Percentiles rank a stretch among this genome's conserved stretches.
Conservation (phyloP, 2,888 invertebrate genomes). For the Anthrax anthrax region DNA sequence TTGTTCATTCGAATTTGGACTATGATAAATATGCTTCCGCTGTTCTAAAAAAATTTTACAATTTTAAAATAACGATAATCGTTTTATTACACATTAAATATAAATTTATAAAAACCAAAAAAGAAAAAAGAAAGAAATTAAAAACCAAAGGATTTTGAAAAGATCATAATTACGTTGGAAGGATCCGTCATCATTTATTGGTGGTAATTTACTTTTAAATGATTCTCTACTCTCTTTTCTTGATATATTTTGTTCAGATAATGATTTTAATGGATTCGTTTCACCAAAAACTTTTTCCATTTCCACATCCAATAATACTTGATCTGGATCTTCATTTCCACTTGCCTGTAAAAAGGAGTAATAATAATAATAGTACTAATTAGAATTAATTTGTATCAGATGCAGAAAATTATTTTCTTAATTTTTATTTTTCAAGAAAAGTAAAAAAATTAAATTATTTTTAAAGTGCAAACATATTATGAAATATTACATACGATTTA, state of each 20-base stretch:
- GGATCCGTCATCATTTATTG: slow-evolving; percentile 4
- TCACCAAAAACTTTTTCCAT: slow-evolving; percentile 77
- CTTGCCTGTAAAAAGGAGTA: slow-evolving; percentile 20
- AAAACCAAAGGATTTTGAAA: too few relatives aligned
- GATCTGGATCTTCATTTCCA: slow-evolving; percentile 46
- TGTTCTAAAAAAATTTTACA: slow-evolving; percentile 19
- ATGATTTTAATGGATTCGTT: slow-evolving; percentile 38
- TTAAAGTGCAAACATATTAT: too few relatives aligned
- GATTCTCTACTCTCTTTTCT: neutral
- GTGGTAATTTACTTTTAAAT: neutral
- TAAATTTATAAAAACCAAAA: too few relatives aligned
- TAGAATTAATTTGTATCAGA: neutral
- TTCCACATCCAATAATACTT: slow-evolving; percentile 69
- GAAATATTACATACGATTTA: too few relatives aligned
- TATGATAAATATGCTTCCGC: slow-evolving; percentile 17
- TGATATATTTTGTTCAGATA: slow-evolving; percentile 28
- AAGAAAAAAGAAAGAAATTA: too few relatives aligned
- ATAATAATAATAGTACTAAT: neutral
- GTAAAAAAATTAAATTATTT: too few relatives aligned
- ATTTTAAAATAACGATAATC: slow-evolving; percentile 1
- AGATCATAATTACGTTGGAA: slow-evolving; percentile 1
- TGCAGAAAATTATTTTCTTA: too few relatives aligned
- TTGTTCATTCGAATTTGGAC: slow-evolving; percentile 1
- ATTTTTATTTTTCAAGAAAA: too few relatives aligned
- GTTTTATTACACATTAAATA: too few relatives aligned